Conservation (phyloP, 2,797 vertebrate species). For the Xiphorhynchus erythropygius region DNA sequence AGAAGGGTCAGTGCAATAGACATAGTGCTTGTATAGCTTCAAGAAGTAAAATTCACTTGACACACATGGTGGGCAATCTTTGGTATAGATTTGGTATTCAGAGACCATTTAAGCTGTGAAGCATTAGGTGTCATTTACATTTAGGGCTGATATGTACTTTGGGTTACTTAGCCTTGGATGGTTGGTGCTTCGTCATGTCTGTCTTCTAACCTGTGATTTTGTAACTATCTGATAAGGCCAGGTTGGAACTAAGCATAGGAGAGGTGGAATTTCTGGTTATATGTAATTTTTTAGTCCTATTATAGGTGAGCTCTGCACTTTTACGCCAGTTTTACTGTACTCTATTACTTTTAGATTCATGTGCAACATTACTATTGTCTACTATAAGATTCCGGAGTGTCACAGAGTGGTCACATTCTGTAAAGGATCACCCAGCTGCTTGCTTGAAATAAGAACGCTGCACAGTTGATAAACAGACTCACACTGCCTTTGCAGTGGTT, state of each 20-base stretch:
- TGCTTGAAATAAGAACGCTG: slow-evolving; percentile 6
- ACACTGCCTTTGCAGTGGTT: slow-evolving; percentile 17
- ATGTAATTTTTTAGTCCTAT: accelerated
- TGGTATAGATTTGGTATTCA: not conserved
- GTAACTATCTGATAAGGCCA: not conserved
- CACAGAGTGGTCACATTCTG: not conserved
- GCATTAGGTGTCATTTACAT: not conserved
- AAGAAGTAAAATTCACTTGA: not conserved
- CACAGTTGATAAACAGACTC: slow-evolving; percentile 4
- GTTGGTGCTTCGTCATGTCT: not conserved
- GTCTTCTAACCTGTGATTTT: not conserved
- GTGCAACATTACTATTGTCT: not conserved
- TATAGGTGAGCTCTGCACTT: not conserved
- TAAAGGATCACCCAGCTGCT: slow-evolving; percentile 2
- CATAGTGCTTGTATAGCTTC: not conserved
- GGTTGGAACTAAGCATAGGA: accelerated
- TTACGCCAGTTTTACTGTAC: not conserved
- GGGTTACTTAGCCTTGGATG: not conserved
- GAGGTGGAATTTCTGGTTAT: not conserved
- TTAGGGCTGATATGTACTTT: not conserved
- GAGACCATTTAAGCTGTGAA: not conserved
- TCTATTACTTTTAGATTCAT: not conserved
- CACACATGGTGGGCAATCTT: accelerated
- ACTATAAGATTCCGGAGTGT: not conserved
- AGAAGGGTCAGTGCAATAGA: not conserved